Base-by-base conservation (phyloP, 2,797 vertebrate genomes). In the Poeciliopsis infans region DNA sequence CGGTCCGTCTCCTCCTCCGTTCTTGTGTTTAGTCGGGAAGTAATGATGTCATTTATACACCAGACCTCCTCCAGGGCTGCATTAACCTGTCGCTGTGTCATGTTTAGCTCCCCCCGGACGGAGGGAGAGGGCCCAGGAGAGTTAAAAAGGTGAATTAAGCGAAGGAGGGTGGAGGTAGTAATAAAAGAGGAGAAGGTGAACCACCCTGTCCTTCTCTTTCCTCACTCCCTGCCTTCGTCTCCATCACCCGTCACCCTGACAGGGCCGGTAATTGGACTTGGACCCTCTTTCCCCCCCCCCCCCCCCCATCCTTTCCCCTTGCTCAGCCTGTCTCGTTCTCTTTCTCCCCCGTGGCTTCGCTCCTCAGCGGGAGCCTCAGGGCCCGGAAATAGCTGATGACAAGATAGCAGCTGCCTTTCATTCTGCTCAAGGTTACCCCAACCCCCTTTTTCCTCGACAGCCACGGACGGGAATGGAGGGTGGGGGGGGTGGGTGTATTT, bases 321-420 rank as follows among this genome's bases (percentile, higher is more conserved):
- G 43, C 11, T 80, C 74, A 53, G 49, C 85, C 78, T 79, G 74
- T 43, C 28, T 57, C 49, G 33, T 76, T n/a, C 76, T 74, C 88
- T 79, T 80, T 85, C 81, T 91, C 91, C 90, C 91, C 90, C 75
- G 75, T 85, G 87, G 90, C 89, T 91, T 85, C n/a, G 72, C 91
- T 93, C 92, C 94, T 94, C 95, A 92, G 93, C 91, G 79, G 94
- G 93, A 94, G 92, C 94, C 91, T 90, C 84, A 83, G 89, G 93
- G 91, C 93, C 95, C 90, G 81, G 92, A 95, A 96, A 95, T 93
- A 93, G 94, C 95, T 95, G 95, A 96, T 96, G 96, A 96, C 95
- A 96, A 96, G 95, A 95, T 95, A 96, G 94, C 81, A 83, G 87
- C 94, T 94, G 94, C 93, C 94, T 96, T 96, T 96, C 95, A 96